A percentile compares a stretch with the other conserved stretches of the same genome.
These are phyloP conservation scores for Brachypteracias leptosomus DNA, from an alignment of 2,113 vertebrate genomes.

Conservation along the genomic window DNA sequence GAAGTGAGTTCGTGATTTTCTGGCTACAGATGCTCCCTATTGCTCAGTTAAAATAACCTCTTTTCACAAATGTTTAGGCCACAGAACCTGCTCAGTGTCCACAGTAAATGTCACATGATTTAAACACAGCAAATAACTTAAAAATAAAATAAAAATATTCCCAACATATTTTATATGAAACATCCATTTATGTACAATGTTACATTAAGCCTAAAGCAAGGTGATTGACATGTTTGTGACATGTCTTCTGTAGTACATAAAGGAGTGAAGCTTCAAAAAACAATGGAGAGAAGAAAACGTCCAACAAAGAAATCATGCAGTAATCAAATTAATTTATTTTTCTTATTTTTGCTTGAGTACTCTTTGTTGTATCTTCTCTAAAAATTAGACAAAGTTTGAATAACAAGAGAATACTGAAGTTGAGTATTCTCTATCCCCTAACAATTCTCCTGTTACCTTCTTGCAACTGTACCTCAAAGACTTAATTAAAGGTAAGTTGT, in stretches of 20 bases:
- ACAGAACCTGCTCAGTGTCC: neutral
- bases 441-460: neutral
- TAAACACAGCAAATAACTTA: neutral
- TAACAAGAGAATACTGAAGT: neutral
- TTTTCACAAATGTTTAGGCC: neutral
- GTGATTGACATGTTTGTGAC: neutral
- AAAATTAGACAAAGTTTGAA: neutral
- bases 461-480: neutral
- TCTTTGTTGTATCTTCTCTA: neutral
- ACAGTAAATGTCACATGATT: neutral
- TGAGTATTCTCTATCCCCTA: neutral
- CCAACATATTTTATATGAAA: neutral
- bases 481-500: neutral
- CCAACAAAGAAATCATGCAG: neutral
- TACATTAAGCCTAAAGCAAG: neutral
- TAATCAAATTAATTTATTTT: neutral
- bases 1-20: neutral
- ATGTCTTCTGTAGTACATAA: neutral
- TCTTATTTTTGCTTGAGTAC: neutral
- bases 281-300: neutral
- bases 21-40: neutral
- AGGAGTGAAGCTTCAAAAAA: neutral
- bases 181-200: neutral
- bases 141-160: neutral
- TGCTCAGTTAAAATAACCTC: neutral